phyloP scores from a whole-genome alignment of 2,797 vertebrate species.

The Cossypha niveicapilla region DNA sequence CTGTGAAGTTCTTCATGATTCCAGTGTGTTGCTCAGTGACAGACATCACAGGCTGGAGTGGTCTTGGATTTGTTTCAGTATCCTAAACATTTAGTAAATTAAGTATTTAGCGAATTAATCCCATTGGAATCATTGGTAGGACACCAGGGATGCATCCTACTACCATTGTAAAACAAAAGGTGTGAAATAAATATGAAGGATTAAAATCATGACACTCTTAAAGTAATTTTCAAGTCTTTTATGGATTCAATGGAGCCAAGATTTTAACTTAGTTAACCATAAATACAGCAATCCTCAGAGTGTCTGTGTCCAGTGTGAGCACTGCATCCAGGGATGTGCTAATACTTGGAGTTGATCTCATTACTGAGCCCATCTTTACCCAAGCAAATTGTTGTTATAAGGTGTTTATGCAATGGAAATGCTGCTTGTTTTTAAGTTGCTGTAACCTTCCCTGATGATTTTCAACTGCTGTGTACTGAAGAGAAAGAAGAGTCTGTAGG shows the following conservation, averaged over 20 bases:
- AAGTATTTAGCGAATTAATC: not conserved
- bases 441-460: not conserved
- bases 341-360: not conserved
- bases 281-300: not conserved
- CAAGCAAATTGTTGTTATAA: not conserved
- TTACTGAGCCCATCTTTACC: not conserved
- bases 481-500: not conserved
- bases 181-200: not conserved
- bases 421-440: not conserved
- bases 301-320: not conserved
- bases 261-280: not conserved
- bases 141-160: not conserved
- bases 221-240: not conserved
- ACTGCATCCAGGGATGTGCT: not conserved
- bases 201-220: not conserved
- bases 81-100: not conserved
- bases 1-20: slow-evolving; percentile 1
- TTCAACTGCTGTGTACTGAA: not conserved
- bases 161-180: not conserved
- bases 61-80: slow-evolving; percentile 28
- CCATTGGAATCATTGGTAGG: not conserved
- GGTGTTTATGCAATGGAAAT: not conserved
- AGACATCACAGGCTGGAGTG: not conserved
- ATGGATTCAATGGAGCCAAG: not conserved
- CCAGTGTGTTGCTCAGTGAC: not conserved